Evolutionary conservation across 2,888 invertebrate genomes (phyloP).

Genomic region (Rhagophthalmus giganteus): DNA sequence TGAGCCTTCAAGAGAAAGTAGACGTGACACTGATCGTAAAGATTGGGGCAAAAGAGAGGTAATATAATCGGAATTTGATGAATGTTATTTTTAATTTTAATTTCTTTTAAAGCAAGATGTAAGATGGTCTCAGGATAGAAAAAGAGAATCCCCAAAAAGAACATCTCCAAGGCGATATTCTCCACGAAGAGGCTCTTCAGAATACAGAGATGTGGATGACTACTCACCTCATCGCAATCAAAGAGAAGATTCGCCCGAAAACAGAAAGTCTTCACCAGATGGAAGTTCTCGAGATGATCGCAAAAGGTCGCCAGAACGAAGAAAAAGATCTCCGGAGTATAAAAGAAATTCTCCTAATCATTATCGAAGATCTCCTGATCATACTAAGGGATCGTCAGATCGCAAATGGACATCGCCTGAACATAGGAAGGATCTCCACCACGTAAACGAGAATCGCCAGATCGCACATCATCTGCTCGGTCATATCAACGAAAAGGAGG

Average conservation of each 20-base stretch:
- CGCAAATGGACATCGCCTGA: constrained; percentile 20
- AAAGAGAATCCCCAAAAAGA: constrained; percentile 13
- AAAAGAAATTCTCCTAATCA: constrained; percentile 22
- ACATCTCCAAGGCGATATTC: constrained; percentile 9
- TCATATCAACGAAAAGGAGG: constrained; percentile 20
- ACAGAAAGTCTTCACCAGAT: constrained; percentile 8
- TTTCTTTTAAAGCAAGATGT: constrained; percentile 12
- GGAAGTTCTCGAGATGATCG: constrained; percentile 27
- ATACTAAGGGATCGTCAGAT: constrained; percentile 22
- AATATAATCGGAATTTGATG: constrained; percentile 5
- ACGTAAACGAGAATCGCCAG: constrained; percentile 26
- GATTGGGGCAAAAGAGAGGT: constrained; percentile 32
- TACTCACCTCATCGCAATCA: constrained; percentile 25
- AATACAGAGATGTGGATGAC: constrained; percentile 14
- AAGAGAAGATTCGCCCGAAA: constrained; percentile 12
- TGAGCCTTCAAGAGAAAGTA: constrained; percentile 44
- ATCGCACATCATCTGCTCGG: constrained; percentile 16
- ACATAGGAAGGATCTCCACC: constrained; percentile 23
- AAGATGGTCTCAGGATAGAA: constrained; percentile 6
- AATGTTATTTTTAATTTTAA: background rate
- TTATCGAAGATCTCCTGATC: constrained; percentile 17
- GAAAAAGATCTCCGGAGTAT: constrained; percentile 24
- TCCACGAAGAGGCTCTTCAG: constrained; percentile 23
- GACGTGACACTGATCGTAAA: constrained; percentile 24
- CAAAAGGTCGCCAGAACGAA: constrained; percentile 22